phyloP scores from a whole-genome alignment of 2,797 vertebrate species.

The Spondyliosoma cantharus region DNA sequence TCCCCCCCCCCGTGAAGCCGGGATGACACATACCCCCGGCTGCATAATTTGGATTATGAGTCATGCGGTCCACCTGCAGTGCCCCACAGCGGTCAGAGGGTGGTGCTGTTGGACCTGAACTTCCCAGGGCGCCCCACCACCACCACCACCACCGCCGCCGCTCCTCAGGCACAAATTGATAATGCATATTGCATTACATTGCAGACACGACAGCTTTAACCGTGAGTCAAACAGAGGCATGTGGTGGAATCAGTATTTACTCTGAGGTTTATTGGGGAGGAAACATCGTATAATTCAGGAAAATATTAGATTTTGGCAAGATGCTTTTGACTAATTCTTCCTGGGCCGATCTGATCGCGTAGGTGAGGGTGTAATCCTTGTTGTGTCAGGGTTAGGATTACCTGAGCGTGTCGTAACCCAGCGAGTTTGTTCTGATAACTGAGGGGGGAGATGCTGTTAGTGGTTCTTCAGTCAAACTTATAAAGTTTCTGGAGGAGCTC shows the following conservation, averaged over 20 bases:
- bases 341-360: background rate
- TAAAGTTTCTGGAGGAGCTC: no score
- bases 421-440: no score
- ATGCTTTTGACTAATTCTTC: slow-evolving; percentile 41
- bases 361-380: background rate
- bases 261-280: slow-evolving; percentile 47
- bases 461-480: no score
- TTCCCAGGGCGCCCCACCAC: background rate
- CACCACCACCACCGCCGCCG: no score
- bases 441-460: no score
- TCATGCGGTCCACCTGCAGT: slow-evolving; percentile 42
- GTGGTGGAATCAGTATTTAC: slow-evolving; percentile 63
- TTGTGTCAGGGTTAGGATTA: background rate
- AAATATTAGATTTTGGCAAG: slow-evolving; percentile 42
- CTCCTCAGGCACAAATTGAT: slow-evolving; percentile 44
- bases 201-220: slow-evolving; percentile 54
- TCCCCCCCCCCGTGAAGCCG: background rate
- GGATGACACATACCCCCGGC: slow-evolving; percentile 24
- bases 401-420: no score
- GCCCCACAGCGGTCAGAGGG: slow-evolving; percentile 38
- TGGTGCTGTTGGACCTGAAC: slow-evolving; percentile 79
- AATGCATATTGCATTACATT: slow-evolving; percentile 63
- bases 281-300: slow-evolving; percentile 42
- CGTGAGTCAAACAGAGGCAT: slow-evolving; percentile 54
- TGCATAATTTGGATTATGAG: slow-evolving; percentile 49